Conservation (phyloP, 2,113 vertebrate species). For the Pontoporia blainvillei region DNA sequence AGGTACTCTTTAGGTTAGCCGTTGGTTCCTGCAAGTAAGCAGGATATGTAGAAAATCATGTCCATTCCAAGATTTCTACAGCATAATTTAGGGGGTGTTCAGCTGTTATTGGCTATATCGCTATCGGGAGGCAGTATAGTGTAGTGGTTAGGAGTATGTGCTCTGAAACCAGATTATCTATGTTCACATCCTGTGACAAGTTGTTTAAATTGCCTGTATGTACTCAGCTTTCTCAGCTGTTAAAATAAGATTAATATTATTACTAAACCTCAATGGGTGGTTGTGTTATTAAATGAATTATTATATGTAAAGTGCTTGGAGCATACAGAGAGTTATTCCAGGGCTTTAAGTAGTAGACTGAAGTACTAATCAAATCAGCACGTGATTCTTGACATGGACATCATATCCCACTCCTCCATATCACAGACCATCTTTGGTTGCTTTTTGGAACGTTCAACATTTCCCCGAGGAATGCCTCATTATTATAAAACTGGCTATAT, state of each 20-base stretch:
- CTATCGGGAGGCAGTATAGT: neutral
- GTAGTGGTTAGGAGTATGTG: neutral
- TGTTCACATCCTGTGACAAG: neutral
- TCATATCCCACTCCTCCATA: neutral
- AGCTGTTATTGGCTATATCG: neutral
- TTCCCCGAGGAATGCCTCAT: neutral
- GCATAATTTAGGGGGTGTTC: neutral
- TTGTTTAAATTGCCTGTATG: neutral
- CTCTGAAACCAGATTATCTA: neutral
- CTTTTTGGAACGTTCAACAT: neutral
- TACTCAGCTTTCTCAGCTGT: neutral
- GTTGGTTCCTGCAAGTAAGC: neutral
- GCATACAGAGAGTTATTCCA: neutral
- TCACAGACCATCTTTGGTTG: neutral
- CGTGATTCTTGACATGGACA: neutral
- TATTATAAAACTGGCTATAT: neutral
- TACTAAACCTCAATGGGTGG: neutral
- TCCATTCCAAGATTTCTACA: neutral
- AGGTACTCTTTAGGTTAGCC: slow-evolving; percentile 78
- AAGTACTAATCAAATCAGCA: neutral
- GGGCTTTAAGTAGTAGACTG: neutral
- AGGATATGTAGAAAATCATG: neutral
- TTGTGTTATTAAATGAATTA: slow-evolving; percentile 22
- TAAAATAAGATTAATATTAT: neutral
- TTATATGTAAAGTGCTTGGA: neutral